Conservation (phyloP, 2,797 vertebrate genomes). For the Acanthurus leucopareius region DNA sequence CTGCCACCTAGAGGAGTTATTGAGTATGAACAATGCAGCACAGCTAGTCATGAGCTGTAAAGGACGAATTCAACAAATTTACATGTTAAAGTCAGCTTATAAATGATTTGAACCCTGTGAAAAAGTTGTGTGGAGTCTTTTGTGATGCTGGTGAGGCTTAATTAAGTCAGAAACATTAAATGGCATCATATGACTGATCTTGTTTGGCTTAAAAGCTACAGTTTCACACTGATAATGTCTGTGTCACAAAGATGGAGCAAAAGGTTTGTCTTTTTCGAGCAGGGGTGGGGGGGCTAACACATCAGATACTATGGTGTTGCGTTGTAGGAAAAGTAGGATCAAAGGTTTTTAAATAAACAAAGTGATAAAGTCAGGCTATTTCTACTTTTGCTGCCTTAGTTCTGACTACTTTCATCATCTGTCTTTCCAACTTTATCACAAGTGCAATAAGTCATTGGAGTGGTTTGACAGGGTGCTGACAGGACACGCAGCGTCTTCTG, state of each 20-base stretch:
- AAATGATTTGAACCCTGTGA: neutral
- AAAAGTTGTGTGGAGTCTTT: neutral
- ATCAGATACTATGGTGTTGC: neutral
- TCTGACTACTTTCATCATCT: neutral
- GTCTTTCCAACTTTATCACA: no score
- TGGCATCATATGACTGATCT: neutral
- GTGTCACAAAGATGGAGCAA: neutral
- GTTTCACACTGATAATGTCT: neutral
- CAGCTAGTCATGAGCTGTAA: neutral
- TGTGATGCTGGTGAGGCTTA: neutral
- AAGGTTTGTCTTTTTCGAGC: no score
- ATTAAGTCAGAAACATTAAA: neutral
- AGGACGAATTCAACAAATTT: neutral
- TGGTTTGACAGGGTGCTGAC: neutral
- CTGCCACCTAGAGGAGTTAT: constrained; percentile 47
- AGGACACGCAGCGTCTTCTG: neutral
- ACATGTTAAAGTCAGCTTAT: neutral
- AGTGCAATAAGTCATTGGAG: no score
- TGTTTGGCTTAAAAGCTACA: no score
- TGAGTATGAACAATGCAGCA: constrained; percentile 12
- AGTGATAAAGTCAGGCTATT: no score
- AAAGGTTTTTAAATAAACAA: neutral
- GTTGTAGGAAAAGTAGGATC: neutral
- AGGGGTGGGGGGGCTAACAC: no score
- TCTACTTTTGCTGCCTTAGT: neutral